Percentiles rank a stretch among this genome's conserved stretches.
Evolutionary conservation across 1,140 invertebrate genomes (phyloP).

Genomic region (Aphaenogaster floridana): DNA sequence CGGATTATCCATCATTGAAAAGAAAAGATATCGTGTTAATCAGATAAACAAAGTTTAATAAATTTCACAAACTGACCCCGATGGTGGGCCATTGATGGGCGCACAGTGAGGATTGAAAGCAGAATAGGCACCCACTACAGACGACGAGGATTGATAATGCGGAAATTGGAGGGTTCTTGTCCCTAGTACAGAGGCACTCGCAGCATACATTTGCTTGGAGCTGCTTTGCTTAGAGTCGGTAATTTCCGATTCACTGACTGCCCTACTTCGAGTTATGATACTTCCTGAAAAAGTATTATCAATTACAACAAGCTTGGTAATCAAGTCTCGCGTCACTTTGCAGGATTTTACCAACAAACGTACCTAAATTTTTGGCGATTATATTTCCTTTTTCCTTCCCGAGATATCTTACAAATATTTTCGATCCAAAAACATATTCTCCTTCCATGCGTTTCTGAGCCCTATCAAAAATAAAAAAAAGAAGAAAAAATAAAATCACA

Average conservation of each 20-base stretch:
- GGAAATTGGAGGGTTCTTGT: constrained; percentile 84
- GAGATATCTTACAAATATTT: constrained; percentile 89
- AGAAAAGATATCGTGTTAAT: not conserved
- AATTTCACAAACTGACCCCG: constrained; percentile 79
- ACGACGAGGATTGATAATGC: constrained; percentile 84
- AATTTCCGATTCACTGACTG: constrained; percentile 83
- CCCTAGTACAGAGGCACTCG: constrained; percentile 80
- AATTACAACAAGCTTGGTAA: not conserved
- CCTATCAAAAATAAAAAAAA: constrained; percentile 84
- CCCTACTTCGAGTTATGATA: constrained; percentile 73
- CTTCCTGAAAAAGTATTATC: constrained; percentile 70
- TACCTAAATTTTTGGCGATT: constrained; percentile 81
- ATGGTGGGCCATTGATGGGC: constrained; percentile 70
- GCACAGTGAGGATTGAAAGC: constrained; percentile 82
- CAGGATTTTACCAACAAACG: constrained; percentile 13
- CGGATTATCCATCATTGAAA: constrained; percentile 78
- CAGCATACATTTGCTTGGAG: constrained; percentile 84
- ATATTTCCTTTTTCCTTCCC: constrained; percentile 79
- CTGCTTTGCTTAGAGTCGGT: constrained; percentile 70
- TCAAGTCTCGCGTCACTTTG: not conserved
- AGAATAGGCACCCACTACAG: constrained; percentile 80
- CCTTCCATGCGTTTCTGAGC: constrained; percentile 95
- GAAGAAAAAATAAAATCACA: constrained; percentile 75
- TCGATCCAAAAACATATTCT: constrained; percentile 93
- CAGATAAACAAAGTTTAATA: not conserved